These are phyloP conservation scores for Pollenia angustigena DNA, from an alignment of 2,888 invertebrate genomes.

Conservation along the genomic window DNA sequence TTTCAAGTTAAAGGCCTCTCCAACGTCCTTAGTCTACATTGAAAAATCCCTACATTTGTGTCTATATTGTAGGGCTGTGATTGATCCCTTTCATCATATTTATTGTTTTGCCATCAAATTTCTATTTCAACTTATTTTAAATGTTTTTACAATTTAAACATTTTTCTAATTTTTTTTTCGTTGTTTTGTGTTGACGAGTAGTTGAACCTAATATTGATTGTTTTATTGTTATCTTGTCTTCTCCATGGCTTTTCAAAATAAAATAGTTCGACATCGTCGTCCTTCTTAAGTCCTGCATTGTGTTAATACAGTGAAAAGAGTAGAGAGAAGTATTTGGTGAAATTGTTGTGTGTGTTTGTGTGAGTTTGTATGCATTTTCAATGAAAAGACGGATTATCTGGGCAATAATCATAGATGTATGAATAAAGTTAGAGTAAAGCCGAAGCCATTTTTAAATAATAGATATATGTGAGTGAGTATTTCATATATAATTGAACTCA, in stretches of 20 bases:
- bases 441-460: conserved; percentile 63
- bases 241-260: conserved; percentile 52
- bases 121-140: conserved; percentile 44
- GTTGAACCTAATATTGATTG: conserved; percentile 68
- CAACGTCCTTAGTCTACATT: conserved; percentile 18
- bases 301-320: conserved; percentile 6
- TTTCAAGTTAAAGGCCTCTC: conserved; percentile 69
- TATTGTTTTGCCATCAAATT: conserved; percentile 73
- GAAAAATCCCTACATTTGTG: conserved; percentile 59
- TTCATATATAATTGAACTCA: not conserved
- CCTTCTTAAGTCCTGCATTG: conserved; percentile 63
- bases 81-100: conserved; percentile 78
- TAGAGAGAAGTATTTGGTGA: conserved; percentile 34
- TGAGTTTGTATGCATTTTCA: conserved; percentile 58
- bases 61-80: conserved; percentile 47
- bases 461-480: not conserved
- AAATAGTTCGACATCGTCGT: conserved; percentile 45
- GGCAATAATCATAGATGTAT: conserved; percentile 80
- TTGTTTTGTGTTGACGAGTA: conserved; percentile 62
- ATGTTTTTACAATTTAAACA: conserved; percentile 31
- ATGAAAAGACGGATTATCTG: conserved; percentile 81
- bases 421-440: conserved; percentile 79
- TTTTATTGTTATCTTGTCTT: conserved; percentile 67
- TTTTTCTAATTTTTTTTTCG: not conserved
- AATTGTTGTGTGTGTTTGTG: conserved; percentile 48